Base-by-base conservation (phyloP, 2,888 invertebrate genomes). In the Panopea generosa region DNA sequence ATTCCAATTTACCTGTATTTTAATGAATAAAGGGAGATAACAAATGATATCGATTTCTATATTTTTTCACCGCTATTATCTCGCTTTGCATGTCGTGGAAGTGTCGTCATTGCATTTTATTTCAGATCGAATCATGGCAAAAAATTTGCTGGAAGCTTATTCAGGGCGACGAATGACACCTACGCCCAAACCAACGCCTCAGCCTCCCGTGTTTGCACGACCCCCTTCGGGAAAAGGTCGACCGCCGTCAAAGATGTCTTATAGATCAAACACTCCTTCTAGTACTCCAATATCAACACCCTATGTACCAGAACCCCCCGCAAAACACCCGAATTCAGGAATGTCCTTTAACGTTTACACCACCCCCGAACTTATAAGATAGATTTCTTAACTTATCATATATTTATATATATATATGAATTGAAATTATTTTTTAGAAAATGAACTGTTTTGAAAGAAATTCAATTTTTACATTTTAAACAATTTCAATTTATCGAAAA, bases 61-160 rank as follows among this genome's bases (percentile, higher is more conserved):
- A n/a, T n/a, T 33, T 7, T 33, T 33, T 33, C 33, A 33, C 33
- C 4, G 33, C 33, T 33, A 33, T 33, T 33, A n/a, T 33, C 11
- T 33, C 33, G 33, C 33, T 33, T 33, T 65, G 62, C 55, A 67
- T 69, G 50, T 62, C 49, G 53, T 62, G 66, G 45, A 26, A 29
- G 18, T 68, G 59, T 67, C 50, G 59, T 53, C 2, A 14, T 29
- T 22, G 18, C 33, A 11, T 33, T 33, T 33, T 33, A 33, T 33
- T 33, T 33, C 81, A 81, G 81, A 83, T 66, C 76, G 75, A 29
- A 53, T 52, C 24, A 73, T 70, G 76, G 76, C 70, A 38, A 72
- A 52, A 56, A 56, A 63, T 40, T 60, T 70, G 53, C 70, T 81
- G 47, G 75, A 78, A 45, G 70, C 78, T 16, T 82, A 78, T 52